A percentile compares a stretch with the other conserved stretches of the same genome.
Evolutionary conservation across 2,797 vertebrate species (phyloP).

Genomic region (Platyrinchus mystaceus): DNA sequence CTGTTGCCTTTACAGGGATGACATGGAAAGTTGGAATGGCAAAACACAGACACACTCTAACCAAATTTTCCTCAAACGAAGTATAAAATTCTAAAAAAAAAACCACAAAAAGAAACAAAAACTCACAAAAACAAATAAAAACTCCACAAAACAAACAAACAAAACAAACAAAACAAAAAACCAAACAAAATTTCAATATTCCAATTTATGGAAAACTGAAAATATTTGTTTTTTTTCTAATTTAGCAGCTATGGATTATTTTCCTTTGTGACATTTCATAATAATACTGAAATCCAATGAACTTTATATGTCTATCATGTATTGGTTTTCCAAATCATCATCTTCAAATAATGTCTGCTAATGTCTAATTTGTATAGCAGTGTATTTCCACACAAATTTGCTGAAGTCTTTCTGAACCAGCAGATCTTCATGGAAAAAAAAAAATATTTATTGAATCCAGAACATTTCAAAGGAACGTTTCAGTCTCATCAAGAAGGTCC

Average conservation of each 20-base stretch:
- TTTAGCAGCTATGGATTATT: background rate
- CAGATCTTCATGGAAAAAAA: background rate
- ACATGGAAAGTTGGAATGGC: background rate
- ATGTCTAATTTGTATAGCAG: background rate
- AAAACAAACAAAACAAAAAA: too few relatives aligned
- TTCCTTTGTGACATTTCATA: background rate
- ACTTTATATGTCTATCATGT: background rate
- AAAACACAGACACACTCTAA: background rate
- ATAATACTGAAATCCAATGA: background rate
- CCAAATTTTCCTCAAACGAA: background rate
- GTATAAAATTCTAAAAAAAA: background rate
- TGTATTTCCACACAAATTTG: background rate
- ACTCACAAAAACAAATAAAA: too few relatives aligned
- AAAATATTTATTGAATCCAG: background rate
- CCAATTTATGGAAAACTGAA: background rate
- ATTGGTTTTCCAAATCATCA: background rate
- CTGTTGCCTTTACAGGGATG: background rate
- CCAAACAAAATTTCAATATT: background rate
- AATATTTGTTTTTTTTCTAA: background rate
- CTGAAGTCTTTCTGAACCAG: background rate
- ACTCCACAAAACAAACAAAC: too few relatives aligned
- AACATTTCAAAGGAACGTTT: background rate
- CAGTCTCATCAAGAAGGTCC: background rate
- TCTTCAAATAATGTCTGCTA: background rate
- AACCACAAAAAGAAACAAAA: background rate